Evolutionary conservation across 2,797 vertebrate genomes (phyloP).

Genomic region (Catamblyrhynchus diadema): DNA sequence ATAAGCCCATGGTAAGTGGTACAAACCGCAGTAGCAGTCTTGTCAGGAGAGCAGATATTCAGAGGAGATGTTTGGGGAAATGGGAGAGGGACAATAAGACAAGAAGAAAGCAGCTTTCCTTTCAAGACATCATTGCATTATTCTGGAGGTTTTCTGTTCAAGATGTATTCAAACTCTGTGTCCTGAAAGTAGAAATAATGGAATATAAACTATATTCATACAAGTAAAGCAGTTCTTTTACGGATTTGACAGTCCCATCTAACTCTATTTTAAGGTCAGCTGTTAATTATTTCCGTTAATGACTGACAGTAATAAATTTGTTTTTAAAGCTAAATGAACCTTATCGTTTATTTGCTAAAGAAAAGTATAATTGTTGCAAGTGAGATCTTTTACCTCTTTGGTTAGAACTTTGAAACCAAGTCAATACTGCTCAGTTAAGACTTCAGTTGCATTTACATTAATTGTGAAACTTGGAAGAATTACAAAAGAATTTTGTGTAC

Average conservation of each 20-base stretch:
- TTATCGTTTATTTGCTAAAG: not conserved
- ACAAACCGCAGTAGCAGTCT: not conserved
- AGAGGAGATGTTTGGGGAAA: not conserved
- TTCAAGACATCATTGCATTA: not conserved
- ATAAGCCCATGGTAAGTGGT: conserved; percentile 84
- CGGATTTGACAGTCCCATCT: not conserved
- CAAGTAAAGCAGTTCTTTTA: not conserved
- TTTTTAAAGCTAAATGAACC: not conserved
- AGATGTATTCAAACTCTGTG: not conserved
- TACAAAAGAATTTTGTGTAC: not conserved
- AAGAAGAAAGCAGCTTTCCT: not conserved
- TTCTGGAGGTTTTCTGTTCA: not conserved
- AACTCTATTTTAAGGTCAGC: not conserved
- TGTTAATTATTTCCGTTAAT: not conserved
- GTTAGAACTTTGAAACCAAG: not conserved
- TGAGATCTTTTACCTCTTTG: not conserved
- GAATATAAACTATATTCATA: not conserved
- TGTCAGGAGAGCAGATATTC: not conserved
- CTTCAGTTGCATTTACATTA: not conserved
- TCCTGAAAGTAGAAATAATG: not conserved
- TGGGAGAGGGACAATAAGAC: not conserved
- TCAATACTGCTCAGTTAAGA: not conserved
- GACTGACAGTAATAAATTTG: not conserved
- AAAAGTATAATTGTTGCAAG: not conserved
- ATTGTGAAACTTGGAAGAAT: not conserved